Evolutionary conservation across 2,113 vertebrate species (phyloP), one percentile per base, ranked within the genome.

Genomic region (Nesoenas mayeri): DNA sequence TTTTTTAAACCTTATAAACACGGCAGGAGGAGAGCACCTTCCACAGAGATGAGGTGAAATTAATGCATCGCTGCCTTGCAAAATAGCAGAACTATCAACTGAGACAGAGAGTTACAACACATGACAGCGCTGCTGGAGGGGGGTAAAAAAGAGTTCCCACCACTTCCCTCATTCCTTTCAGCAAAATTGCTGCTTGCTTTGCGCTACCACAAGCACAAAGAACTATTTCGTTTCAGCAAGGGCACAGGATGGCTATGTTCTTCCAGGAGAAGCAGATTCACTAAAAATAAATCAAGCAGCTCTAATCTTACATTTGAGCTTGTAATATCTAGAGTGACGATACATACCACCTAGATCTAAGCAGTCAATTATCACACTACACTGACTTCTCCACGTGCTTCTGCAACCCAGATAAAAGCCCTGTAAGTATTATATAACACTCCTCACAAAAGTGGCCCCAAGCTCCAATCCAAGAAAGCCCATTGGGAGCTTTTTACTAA

Each of bases 281-380:
- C 78, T 50, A 73, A 89, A 89, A 95, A 93, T 88, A 87, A 91
- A 85, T 32, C 3, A 4, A 72, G 84, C 65, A 50, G 73, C 58
- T 92, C 80, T 87, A 79, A 91, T 87, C 80, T 74, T 67, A 74
- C 40, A 31, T 78, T 88, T 84, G 57, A 86, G 69, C 31, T 91
- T 80, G 69, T 50, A 71, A n/a, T 71, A 40, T 48, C 74, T 26
- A 4, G 56, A 79, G 53, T 17, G 32, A 53, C 78, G 48, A 88
- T 61, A 85, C 34, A 61, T 32, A 67, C 67, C 75, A 85, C 75
- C 31, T 34, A 67, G 64, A 84, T 78, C 64, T 62, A 73, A 86
- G 80, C 53, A 92, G 77, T 38, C 82, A 86, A 51, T 91, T 91
- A 73, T 32, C 75, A 78, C 67, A 57, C 65, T 58, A 54, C 61